Base-by-base conservation (phyloP, 2,888 invertebrate genomes). In the Rhopalosiphum nymphaeae region DNA sequence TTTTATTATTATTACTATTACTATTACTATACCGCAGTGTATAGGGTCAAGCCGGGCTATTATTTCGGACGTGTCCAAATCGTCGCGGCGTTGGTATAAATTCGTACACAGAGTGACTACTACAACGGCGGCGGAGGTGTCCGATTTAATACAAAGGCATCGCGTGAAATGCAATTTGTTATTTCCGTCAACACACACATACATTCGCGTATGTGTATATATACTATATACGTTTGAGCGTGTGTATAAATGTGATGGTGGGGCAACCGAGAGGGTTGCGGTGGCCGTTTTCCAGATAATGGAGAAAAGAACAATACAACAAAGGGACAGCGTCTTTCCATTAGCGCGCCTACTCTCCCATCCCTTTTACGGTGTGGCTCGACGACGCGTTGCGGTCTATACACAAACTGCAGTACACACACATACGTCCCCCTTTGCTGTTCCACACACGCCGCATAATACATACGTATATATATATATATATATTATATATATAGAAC, bases 241-340 rank as follows among this genome's bases (percentile, higher is more conserved):
- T 56, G 26, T 44, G n/a, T 57, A 7, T 26, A 4, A 26, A 49
- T 25, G 25, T 44, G 7, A 4, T 0, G 21, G n/a, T 3, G n/a
- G n/a, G 61, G 49, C 11, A 16, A 13, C 56, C 85, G 53, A 84
- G 91, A 57, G 84, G 56, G 57, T 86, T 44, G 87, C 49, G 36
- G 87, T 13, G 67, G 78, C 67, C 93, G 89, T 89, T 93, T 93
- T 84, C 89, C 56, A 84, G 89, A 93, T 93, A 93, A 93, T 93
- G 84, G 93, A 67, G 87, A 93, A 93, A 93, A 93, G 93, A 93
- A 93, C 93, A 93, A 93, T 93, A 44, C 89, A 89, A 93, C 89
- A 93, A 89, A 89, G 89, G 93, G 93, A 93, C 93, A 93, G 88
- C 88, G 93, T 89, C 93, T 93, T 93, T 93, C 93, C 93, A 93